phyloP scores from a whole-genome alignment of 2,888 invertebrate species.

The Dasypolia templi region DNA sequence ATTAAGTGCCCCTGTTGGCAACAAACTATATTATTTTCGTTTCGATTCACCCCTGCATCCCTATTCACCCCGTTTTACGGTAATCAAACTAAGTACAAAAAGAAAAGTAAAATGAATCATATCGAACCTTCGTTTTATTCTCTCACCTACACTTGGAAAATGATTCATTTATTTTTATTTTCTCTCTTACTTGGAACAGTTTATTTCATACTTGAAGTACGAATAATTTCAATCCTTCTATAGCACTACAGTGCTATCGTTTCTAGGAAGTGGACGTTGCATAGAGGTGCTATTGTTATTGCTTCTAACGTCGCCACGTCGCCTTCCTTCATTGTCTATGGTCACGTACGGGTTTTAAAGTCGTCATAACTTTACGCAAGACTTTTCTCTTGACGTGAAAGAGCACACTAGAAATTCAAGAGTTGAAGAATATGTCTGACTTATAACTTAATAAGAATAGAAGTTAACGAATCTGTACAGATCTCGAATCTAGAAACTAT shows the following conservation, averaged over 20 bases:
- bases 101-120: not conserved
- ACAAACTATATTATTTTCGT: no score
- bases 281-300: conserved; percentile 16
- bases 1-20: no score
- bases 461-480: not conserved
- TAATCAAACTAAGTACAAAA: conserved; percentile 8
- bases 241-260: not conserved
- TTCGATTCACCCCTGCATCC: no score
- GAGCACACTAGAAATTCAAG: not conserved
- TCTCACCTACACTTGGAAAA: conserved; percentile 10
- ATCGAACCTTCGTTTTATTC: not conserved
- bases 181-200: conserved; percentile 7
- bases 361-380: conserved; percentile 17
- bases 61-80: no score
- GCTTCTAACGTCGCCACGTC: not conserved
- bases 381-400: conserved; percentile 21
- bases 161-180: conserved; percentile 12
- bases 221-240: conserved; percentile 5
- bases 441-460: not conserved
- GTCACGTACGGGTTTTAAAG: conserved; percentile 48
- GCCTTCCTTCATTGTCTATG: conserved; percentile 40
- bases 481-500: no score
- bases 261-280: conserved; percentile 18
- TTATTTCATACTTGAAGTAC: conserved; percentile 8
- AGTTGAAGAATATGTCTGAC: not conserved